Evolutionary conservation across 2,888 invertebrate species (phyloP).

Genomic region (Lapara coniferarum): DNA sequence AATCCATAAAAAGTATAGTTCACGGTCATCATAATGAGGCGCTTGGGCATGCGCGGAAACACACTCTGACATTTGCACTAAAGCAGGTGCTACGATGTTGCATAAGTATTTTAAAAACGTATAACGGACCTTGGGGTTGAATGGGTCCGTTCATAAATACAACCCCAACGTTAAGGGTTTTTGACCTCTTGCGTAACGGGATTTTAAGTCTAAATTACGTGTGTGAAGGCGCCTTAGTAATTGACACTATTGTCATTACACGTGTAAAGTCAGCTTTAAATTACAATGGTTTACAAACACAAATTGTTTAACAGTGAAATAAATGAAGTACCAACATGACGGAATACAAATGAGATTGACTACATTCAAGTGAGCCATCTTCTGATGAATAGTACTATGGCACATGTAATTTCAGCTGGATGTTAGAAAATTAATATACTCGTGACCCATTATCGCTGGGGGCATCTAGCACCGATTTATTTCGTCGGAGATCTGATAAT

Average conservation of each 20-base stretch:
- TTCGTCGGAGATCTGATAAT: constrained; percentile 65
- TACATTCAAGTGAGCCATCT: constrained; percentile 76
- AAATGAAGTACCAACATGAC: constrained; percentile 59
- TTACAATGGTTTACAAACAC: constrained; percentile 51
- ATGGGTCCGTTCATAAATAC: constrained; percentile 59
- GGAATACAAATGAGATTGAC: constrained; percentile 73
- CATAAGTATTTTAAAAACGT: constrained; percentile 54
- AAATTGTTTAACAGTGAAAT: constrained; percentile 74
- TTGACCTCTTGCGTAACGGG: constrained; percentile 2
- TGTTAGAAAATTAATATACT: constrained; percentile 80
- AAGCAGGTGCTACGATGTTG: constrained; percentile 69
- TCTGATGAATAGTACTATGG: constrained; percentile 77
- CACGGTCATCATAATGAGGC: constrained; percentile 57
- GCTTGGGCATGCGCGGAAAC: constrained; percentile 54
- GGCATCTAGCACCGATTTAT: constrained; percentile 71
- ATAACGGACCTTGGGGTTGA: constrained; percentile 37
- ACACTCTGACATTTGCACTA: constrained; percentile 71
- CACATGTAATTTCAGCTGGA: constrained; percentile 75
- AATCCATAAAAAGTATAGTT: constrained; percentile 74
- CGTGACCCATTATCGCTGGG: constrained; percentile 73
- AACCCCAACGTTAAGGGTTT: constrained; percentile 50
- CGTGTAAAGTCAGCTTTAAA: not conserved
- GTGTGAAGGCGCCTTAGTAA: no score
- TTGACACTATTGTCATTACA: not conserved
- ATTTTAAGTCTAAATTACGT: not conserved